These are phyloP conservation scores for Epizoanthus ramosus DNA, from an alignment of 92 coral and sea anemone genomes.

Conservation along the genomic window DNA sequence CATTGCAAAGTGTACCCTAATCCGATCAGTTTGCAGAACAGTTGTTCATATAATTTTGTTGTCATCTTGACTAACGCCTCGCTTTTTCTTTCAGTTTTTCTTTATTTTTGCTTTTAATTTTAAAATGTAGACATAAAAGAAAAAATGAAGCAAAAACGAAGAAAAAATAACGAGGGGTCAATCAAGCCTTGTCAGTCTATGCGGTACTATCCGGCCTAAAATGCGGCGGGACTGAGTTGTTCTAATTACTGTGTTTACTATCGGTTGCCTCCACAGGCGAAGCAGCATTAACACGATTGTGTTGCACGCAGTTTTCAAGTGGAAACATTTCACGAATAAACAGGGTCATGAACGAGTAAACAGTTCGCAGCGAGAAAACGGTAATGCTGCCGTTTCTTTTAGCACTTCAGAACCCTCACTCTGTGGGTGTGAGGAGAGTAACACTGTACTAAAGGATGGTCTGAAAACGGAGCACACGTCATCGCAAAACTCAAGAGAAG, in stretches of 20 bases:
- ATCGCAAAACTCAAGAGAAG: no score
- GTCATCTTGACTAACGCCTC: no score
- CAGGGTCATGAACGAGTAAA: background rate
- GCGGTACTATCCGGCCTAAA: background rate
- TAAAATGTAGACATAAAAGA: no score
- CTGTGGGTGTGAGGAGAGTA: background rate
- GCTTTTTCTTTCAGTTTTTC: no score
- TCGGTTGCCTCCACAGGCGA: slow-evolving; percentile 20
- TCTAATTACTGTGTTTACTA: background rate
- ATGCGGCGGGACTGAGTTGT: background rate
- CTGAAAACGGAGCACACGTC: no score
- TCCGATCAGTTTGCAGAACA: no score
- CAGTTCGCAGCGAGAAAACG: background rate
- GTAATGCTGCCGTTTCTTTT: background rate
- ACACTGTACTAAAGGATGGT: no score
- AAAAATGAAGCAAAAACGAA: no score
- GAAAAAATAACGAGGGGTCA: no score
- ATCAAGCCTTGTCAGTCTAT: background rate
- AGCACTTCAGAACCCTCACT: background rate
- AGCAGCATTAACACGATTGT: slow-evolving; percentile 15
- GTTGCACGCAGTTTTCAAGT: slow-evolving; percentile 27
- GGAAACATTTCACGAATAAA: slow-evolving; percentile 30
- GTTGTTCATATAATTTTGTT: no score
- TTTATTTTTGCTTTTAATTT: no score
- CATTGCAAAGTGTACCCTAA: no score